Conservation (phyloP, 1,140 invertebrate genomes). For the Cotesia glomerata region DNA sequence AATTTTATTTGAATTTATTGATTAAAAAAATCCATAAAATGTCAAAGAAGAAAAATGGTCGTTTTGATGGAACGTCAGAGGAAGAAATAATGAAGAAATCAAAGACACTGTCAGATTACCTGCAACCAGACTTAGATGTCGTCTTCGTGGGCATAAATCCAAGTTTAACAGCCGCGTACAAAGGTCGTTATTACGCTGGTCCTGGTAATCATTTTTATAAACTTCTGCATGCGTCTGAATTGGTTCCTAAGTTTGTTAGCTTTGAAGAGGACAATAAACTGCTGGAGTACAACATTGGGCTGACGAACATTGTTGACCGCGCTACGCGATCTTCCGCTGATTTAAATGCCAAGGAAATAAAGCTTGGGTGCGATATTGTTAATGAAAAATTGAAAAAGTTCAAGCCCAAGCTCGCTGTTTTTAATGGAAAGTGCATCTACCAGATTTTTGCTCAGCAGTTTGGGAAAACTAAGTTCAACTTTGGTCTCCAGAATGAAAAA, state of each 20-base stretch:
- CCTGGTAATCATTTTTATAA: constrained; percentile 62
- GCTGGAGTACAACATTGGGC: constrained; percentile 50
- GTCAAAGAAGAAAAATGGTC: constrained; percentile 41
- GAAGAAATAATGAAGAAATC: constrained; percentile 50
- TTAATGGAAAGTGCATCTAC: constrained; percentile 61
- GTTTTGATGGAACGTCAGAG: constrained; percentile 55
- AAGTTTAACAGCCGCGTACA: constrained; percentile 55
- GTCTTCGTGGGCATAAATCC: constrained; percentile 61
- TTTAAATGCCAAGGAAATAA: constrained; percentile 53
- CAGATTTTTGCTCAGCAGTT: constrained; percentile 50
- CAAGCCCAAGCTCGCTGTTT: constrained; percentile 57
- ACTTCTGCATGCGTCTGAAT: constrained; percentile 50
- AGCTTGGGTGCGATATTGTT: constrained; percentile 48
- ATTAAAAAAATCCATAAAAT: neutral
- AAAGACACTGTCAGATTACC: constrained; percentile 50
- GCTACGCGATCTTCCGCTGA: constrained; percentile 58
- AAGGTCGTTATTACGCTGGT: constrained; percentile 59
- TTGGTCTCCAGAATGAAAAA: constrained; percentile 52
- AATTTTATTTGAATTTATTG: neutral
- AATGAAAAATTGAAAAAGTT: constrained; percentile 51
- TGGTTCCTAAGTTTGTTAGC: constrained; percentile 45
- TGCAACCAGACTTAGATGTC: constrained; percentile 52
- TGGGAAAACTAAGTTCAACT: constrained; percentile 44
- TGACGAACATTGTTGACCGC: constrained; percentile 58
- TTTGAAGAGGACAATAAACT: constrained; percentile 56